A percentile compares a stretch with the other conserved stretches of the same genome.
Conservation (phyloP, 2,888 invertebrate genomes). For the Drosophila recens region DNA sequence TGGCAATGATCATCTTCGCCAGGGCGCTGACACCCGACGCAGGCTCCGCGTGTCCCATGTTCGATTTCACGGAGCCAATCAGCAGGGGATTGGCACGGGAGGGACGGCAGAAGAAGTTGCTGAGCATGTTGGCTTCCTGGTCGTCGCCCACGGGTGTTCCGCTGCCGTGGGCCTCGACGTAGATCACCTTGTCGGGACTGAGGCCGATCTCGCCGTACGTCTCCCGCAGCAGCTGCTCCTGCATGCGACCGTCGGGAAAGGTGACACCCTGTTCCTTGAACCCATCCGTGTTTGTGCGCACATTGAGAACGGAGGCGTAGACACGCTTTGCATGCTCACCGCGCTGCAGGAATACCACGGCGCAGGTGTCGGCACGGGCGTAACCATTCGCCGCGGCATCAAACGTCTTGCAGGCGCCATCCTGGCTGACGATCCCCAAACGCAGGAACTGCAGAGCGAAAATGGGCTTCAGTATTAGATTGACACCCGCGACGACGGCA, state of each 20-base stretch:
- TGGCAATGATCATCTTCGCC: conserved; percentile 96
- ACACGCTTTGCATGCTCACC: conserved; percentile 90
- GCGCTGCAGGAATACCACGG: conserved; percentile 93
- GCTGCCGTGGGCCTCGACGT: conserved; percentile 99
- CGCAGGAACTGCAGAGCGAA: conserved; percentile 97
- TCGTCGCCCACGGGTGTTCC: conserved; percentile 99
- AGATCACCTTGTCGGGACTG: conserved; percentile 92
- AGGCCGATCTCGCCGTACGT: conserved; percentile 94
- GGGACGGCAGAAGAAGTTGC: conserved; percentile 93
- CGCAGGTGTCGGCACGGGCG: conserved; percentile 95
- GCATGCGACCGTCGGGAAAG: conserved; percentile 92
- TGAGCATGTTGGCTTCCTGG: conserved; percentile 97
- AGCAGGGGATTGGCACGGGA: conserved; percentile 91
- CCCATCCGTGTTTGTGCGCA: conserved; percentile 97
- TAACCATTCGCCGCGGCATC: conserved; percentile 96
- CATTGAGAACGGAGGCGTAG: conserved; percentile 94
- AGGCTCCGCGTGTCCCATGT: conserved; percentile 99
- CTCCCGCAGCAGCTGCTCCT: conserved; percentile 92
- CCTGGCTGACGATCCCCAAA: conserved; percentile 95
- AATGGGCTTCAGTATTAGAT: conserved; percentile 95
- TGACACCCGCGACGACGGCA: conserved; percentile 96
- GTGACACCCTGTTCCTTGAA: conserved; percentile 96
- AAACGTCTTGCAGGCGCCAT: conserved; percentile 95
- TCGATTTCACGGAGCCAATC: conserved; percentile 99
- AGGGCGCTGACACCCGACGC: conserved; percentile 95